Evolutionary conservation across 2,797 vertebrate species (phyloP).

Genomic region (Helostoma temminkii): DNA sequence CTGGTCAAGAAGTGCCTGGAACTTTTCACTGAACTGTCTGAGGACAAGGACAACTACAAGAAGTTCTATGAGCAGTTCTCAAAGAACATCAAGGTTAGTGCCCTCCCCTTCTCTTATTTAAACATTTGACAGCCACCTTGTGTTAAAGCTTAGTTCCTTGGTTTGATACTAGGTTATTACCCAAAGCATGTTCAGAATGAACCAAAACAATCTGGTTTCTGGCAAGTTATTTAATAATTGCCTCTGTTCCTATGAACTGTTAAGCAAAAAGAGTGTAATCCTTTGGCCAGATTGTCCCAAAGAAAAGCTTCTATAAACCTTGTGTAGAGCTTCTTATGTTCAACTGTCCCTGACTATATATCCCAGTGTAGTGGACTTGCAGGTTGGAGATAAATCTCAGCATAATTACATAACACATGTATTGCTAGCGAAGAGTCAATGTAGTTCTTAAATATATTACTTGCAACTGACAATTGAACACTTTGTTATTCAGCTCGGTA

Average conservation of each 20-base stretch:
- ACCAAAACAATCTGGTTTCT: background rate
- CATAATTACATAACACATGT: too few relatives aligned
- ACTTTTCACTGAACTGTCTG: constrained; percentile 91
- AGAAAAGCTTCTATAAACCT: constrained; percentile 56
- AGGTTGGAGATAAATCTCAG: too few relatives aligned
- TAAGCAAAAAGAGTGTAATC: constrained; percentile 44
- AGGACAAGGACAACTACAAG: constrained; percentile 96
- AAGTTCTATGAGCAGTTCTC: constrained; percentile 95
- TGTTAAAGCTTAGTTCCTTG: background rate
- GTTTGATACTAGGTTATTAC: background rate
- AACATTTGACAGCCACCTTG: background rate
- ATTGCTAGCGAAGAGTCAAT: too few relatives aligned
- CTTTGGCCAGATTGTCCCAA: too few relatives aligned
- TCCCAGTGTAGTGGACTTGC: too few relatives aligned
- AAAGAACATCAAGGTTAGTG: constrained; percentile 93
- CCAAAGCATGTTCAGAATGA: too few relatives aligned
- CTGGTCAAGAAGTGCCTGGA: constrained; percentile 97
- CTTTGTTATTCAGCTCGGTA: constrained; percentile 84
- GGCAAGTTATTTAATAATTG: background rate
- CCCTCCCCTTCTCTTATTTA: background rate
- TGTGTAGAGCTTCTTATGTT: constrained; percentile 1
- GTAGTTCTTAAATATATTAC: background rate
- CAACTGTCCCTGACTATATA: background rate
- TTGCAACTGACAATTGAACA: background rate
- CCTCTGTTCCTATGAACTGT: constrained; percentile 15